Evolutionary conservation across 30 jellyfish, hydroid and myxozoan species (phyloP).

Genomic region (Hydra vulgaris): DNA sequence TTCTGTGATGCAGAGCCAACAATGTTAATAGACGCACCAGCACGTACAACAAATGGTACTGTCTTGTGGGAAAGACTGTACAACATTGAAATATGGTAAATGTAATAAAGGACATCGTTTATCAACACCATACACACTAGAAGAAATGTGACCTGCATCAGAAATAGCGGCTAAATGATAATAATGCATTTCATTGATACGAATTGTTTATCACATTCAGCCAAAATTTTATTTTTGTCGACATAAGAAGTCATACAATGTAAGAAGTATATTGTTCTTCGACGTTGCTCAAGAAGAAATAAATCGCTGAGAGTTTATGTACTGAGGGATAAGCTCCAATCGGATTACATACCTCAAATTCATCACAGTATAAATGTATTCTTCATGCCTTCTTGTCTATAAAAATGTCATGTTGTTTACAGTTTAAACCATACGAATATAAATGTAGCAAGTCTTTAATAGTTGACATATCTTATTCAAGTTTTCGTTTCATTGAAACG

Average conservation of each 20-base stretch:
- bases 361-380: background rate
- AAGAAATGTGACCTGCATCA: background rate
- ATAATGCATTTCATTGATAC: background rate
- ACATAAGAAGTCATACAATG: background rate
- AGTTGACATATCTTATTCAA: background rate
- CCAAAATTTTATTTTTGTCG: background rate
- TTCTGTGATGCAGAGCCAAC: background rate
- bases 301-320: background rate
- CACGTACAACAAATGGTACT: background rate
- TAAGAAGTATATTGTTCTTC: background rate
- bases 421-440: background rate
- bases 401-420: background rate
- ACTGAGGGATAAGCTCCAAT: background rate
- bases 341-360: background rate
- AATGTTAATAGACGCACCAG: background rate
- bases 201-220: background rate
- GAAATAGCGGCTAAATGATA: background rate
- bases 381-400: background rate
- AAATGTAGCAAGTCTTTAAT: background rate
- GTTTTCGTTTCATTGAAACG: background rate
- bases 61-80: background rate
- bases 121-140: background rate
- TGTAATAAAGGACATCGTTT: background rate
- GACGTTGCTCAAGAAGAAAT: background rate
- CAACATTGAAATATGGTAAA: background rate